Evolutionary conservation across 2,113 vertebrate genomes (phyloP).

Genomic region (Melierax canorus): DNA sequence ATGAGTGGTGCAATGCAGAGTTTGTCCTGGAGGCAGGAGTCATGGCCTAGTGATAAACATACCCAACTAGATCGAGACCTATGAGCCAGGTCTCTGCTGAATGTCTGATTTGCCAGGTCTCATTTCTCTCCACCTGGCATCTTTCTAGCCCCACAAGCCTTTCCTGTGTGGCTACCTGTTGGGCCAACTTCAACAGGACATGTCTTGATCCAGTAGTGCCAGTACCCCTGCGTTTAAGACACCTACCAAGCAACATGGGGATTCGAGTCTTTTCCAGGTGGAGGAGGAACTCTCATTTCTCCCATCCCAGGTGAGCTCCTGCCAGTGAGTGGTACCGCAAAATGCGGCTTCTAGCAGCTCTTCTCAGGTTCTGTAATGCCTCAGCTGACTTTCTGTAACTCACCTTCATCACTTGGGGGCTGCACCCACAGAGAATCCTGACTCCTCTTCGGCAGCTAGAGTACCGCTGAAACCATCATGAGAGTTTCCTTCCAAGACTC

Average conservation of each 20-base stretch:
- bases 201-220: not conserved
- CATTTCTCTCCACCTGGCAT: not conserved
- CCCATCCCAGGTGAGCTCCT: not conserved
- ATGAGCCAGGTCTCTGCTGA: not conserved
- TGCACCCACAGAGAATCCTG: not conserved
- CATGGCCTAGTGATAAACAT: not conserved
- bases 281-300: not conserved
- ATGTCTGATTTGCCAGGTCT: not conserved
- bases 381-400: not conserved
- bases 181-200: not conserved
- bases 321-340: not conserved
- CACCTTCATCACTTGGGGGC: not conserved
- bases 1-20: not conserved
- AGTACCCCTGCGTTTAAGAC: not conserved
- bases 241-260: not conserved
- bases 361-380: not conserved
- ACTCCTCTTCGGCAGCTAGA: not conserved
- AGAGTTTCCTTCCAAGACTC: not conserved
- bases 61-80: not conserved
- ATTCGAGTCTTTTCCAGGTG: not conserved
- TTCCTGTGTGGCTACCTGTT: not conserved
- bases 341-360: not conserved
- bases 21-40: not conserved
- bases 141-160: not conserved
- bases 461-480: not conserved